Evolutionary conservation across 2,113 vertebrate genomes (phyloP).

Genomic region (Synodontis membranacea): DNA sequence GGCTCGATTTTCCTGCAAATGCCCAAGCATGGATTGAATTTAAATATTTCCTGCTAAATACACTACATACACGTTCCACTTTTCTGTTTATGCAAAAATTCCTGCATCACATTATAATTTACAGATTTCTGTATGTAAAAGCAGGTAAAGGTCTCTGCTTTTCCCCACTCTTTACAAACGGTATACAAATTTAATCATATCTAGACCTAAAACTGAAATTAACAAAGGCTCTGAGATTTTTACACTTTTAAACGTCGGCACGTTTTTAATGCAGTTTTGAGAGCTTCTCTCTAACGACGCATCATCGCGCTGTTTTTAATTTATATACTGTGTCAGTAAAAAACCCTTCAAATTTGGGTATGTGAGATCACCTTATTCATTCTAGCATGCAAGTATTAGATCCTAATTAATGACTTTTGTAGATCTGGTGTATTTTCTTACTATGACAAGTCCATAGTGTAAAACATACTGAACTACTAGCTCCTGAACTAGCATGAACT

Average conservation of each 20-base stretch:
- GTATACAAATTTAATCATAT: neutral
- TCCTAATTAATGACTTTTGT: neutral
- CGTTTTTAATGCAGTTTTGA: neutral
- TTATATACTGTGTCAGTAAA: neutral
- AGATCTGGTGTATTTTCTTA: neutral
- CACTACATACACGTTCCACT: neutral
- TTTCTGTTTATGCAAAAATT: neutral
- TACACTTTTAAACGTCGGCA: neutral
- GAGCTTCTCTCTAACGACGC: neutral
- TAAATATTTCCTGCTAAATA: constrained; percentile 7
- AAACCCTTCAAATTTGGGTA: neutral
- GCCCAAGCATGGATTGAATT: neutral
- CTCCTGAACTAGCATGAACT: neutral
- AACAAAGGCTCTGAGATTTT: no score
- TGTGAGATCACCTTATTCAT: neutral
- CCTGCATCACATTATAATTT: neutral
- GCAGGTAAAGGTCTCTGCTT: neutral
- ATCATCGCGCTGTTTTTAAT: neutral
- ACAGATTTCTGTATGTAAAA: neutral
- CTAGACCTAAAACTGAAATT: neutral
- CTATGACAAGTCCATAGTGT: neutral
- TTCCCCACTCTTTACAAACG: neutral
- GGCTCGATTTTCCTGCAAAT: no score
- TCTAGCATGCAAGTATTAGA: neutral
- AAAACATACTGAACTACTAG: neutral